Evolutionary conservation across 1,140 invertebrate genomes (phyloP).

Genomic region (Drosophila asahinai): DNA sequence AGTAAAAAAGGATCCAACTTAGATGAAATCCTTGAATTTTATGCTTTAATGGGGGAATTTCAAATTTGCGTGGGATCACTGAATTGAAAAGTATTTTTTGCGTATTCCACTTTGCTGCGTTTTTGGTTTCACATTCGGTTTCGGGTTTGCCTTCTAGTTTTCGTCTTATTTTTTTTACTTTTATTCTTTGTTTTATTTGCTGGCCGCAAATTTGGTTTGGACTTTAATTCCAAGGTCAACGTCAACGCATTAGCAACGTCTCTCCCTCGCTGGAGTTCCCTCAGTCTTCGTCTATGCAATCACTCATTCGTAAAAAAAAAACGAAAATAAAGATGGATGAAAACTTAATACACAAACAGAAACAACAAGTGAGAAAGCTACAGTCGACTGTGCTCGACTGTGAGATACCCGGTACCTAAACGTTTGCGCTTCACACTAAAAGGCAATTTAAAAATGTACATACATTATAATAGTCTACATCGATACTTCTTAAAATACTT

Average conservation of each 20-base stretch:
- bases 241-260: conserved; percentile 59
- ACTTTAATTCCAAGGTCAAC: conserved; percentile 69
- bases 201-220: conserved; percentile 52
- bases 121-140: conserved; percentile 59
- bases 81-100: conserved; percentile 15
- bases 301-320: conserved; percentile 55
- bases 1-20: neutral
- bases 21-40: too few relatives aligned
- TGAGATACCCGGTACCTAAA: too few relatives aligned
- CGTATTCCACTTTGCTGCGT: conserved; percentile 45
- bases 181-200: conserved; percentile 16
- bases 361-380: neutral
- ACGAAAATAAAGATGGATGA: conserved; percentile 17
- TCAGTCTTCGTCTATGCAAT: conserved; percentile 50
- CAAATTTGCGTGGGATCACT: conserved; percentile 5
- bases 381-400: too few relatives aligned
- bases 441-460: too few relatives aligned
- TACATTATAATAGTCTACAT: too few relatives aligned
- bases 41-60: neutral
- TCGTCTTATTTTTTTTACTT: neutral
- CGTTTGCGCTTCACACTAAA: too few relatives aligned
- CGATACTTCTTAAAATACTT: too few relatives aligned
- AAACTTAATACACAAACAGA: conserved; percentile 10
- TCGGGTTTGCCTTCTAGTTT: conserved; percentile 35
- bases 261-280: neutral